Evolutionary conservation across 2,888 invertebrate species (phyloP).

Genomic region (Eristalis intricaria): DNA sequence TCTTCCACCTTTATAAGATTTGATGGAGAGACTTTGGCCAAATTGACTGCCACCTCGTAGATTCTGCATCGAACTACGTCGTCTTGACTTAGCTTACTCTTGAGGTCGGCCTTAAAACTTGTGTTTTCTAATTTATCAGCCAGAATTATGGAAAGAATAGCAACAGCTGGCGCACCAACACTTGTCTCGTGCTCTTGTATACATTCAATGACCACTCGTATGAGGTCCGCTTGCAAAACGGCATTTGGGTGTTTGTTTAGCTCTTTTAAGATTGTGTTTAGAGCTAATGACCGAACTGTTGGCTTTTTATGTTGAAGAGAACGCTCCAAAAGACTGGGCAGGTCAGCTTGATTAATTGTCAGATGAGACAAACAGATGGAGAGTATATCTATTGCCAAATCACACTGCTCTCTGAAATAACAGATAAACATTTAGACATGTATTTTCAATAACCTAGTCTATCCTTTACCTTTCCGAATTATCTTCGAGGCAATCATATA

Average conservation of each 20-base stretch:
- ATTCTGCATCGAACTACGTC: conserved; percentile 78
- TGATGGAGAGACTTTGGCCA: conserved; percentile 84
- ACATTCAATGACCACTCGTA: conserved; percentile 76
- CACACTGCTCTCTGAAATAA: conserved; percentile 83
- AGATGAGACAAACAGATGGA: conserved; percentile 85
- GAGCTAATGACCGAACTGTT: conserved; percentile 85
- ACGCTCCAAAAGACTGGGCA: conserved; percentile 84
- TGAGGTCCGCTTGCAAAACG: conserved; percentile 73
- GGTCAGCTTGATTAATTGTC: conserved; percentile 84
- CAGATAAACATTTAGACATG: background rate
- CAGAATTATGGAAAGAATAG: conserved; percentile 75
- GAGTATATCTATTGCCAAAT: conserved; percentile 86
- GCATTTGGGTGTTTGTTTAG: conserved; percentile 68
- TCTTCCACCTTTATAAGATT: conserved; percentile 84
- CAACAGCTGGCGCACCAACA: conserved; percentile 75
- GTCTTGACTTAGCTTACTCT: conserved; percentile 73
- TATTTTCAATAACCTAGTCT: background rate
- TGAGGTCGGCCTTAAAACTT: conserved; percentile 73
- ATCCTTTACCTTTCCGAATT: conserved; percentile 52
- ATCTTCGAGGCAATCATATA: conserved; percentile 86
- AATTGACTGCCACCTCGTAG: conserved; percentile 84
- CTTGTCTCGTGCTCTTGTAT: conserved; percentile 75
- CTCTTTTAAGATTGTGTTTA: conserved; percentile 83
- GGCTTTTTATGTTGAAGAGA: conserved; percentile 85
- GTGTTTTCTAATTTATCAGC: conserved; percentile 73